Conservation (phyloP, 2,888 invertebrate genomes). For the Microctonus hyperodae region DNA sequence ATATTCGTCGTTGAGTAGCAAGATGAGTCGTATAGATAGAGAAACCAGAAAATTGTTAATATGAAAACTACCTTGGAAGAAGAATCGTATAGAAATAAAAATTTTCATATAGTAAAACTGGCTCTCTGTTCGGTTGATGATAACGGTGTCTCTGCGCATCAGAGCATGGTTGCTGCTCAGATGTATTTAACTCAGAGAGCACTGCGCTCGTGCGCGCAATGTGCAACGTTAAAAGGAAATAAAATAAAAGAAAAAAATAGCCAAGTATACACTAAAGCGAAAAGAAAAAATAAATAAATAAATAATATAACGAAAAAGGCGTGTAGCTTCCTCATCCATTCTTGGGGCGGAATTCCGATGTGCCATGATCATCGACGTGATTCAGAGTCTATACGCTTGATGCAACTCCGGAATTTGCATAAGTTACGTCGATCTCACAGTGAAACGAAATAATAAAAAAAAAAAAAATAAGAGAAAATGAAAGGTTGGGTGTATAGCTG, state of each 20-base stretch:
- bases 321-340: constrained; percentile 25
- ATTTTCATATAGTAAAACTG: constrained; percentile 17
- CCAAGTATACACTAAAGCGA: background rate
- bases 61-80: background rate
- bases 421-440: constrained; percentile 28
- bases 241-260: background rate
- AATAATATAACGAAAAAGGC: constrained; percentile 26
- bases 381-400: constrained; percentile 30
- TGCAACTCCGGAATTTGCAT: constrained; percentile 33
- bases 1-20: background rate
- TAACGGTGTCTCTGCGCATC: constrained; percentile 51
- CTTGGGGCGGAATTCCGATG: constrained; percentile 32
- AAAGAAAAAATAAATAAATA: constrained; percentile 7
- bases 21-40: background rate
- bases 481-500: background rate
- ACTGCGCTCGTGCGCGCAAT: constrained; percentile 26
- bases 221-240: constrained; percentile 20
- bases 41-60: background rate
- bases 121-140: constrained; percentile 13
- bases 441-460: background rate
- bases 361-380: constrained; percentile 32
- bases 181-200: constrained; percentile 11
- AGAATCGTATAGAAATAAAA: constrained; percentile 13
- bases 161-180: constrained; percentile 41
- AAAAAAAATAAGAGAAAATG: background rate